Evolutionary conservation across 2,888 invertebrate genomes (phyloP), one percentile per base, ranked within the genome.

Genomic region (Smittia sp.): DNA sequence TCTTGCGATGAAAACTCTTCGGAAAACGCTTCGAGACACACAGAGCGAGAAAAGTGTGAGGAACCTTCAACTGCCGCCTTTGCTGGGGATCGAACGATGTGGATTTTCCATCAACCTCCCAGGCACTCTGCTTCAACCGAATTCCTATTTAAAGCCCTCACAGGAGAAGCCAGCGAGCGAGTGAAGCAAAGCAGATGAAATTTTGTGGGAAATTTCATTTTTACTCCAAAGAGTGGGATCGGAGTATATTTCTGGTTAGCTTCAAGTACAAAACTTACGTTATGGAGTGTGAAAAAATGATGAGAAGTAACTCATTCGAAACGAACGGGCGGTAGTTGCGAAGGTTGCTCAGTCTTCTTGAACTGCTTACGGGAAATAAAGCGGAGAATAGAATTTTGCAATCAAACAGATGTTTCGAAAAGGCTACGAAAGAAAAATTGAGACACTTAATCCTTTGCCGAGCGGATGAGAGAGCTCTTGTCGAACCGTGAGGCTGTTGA

Each of bases 231-330:
- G 3, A 3, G 32, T 32, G 3, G 46, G 15, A 11, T n/a, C 3
- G n/a, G 15, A 46, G 46, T 6, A 46, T 46, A 11, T 46, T 58
- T 58, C 58, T 18, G 18, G 20, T 20, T 9, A 58, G 22, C 9
- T 58, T 58, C 58, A 18, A 58, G 52, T 58, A 58, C 22, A 58
- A 58, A 58, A 58, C 18, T 58, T 58, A 52, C 24, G 25, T 69
- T 52, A 54, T 69, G 69, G 41, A 32, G 46, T 69, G 69, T 67
- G 67, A 67, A 67, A 67, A 67, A 67, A 67, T 46, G 46, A 41
- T 39, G 67, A 46, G 54, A 69, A 69, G 25, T 69, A 54, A 69
- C 54, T 69, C 54, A 69, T 54, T 69, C 41, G 27, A 52, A 69
- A 69, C 41, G 67, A 39, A 67, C 41, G 22, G 20, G 38, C 39